Evolutionary conservation across 2,113 vertebrate genomes (phyloP), one percentile per base, ranked within the genome.

Genomic region (Erythrolamprus reginae): DNA sequence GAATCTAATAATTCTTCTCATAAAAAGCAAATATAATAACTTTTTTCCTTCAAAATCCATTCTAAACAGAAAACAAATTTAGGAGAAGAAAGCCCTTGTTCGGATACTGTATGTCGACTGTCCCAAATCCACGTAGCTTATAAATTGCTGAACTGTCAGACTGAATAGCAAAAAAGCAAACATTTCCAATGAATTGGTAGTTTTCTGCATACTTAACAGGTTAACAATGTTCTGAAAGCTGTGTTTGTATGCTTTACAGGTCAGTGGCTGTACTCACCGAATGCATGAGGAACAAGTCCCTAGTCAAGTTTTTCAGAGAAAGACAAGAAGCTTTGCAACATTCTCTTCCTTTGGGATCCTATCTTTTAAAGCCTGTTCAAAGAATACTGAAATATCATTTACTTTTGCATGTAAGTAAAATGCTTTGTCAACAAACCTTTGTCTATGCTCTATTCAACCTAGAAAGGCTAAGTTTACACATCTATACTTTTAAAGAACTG

Each of bases 381-480:
- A 98, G 99, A 95, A 99, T 99, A 96, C 98, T 99, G 93, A 99
- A 99, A 96, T 99, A 99, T 96, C 99, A 99, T 94, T 98, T 99
- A 52, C 98, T 99, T 93, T 95, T 99, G 93, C 99, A 99, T 0
- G 99, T 99, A 97, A 93, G 98, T 58, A 28, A 84, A 91, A 89
- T 91, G 19, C 0, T n/a, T 89, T 91, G 38, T 0, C 1, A 42
- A 84, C 84, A 23, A 28, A 56, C 42, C 82, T 87, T 55, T 6
- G 0, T 0, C 0, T 17, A 0, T 0, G 26, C 52, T 52, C 82
- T 91, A 53, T 33, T 91, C 19, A 26, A 19, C 77, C 58, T 33
- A 6, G 6, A 51, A 77, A 50, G 47, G 10, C 17, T 48, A 38
- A 65, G n/a, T 23, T 23, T n/a, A 50, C 12, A 70, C 10, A 48